These are phyloP conservation scores for Pyrochroa serraticornis DNA, from an alignment of 2,888 invertebrate species.

Conservation along the genomic window DNA sequence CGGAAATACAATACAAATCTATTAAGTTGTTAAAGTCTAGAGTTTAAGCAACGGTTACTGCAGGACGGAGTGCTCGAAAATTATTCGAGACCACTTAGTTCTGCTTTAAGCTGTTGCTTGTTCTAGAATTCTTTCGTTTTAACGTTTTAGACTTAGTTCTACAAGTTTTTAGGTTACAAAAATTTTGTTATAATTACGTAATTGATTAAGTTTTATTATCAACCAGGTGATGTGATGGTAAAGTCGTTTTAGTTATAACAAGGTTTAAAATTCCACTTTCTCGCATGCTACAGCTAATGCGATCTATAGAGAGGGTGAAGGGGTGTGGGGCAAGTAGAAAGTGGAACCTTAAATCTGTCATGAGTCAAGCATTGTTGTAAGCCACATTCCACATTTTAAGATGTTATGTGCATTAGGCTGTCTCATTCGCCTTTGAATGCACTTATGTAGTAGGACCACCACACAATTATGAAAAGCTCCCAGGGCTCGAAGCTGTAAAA, in stretches of 20 bases:
- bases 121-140: neutral
- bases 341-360: conserved; percentile 28
- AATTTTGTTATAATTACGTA: too few relatives aligned
- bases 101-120: neutral
- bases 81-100: neutral
- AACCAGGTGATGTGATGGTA: conserved; percentile 21
- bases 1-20: neutral
- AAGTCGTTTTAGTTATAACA: conserved; percentile 19
- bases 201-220: neutral
- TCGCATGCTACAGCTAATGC: neutral
- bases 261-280: neutral
- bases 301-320: neutral
- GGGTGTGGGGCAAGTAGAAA: conserved; percentile 5
- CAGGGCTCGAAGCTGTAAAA: conserved; percentile 54
- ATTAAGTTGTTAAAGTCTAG: neutral
- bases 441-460: conserved; percentile 51
- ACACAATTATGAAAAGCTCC: conserved; percentile 55
- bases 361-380: conserved; percentile 21
- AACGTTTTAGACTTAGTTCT: neutral
- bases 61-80: neutral
- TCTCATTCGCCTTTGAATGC: conserved; percentile 52
- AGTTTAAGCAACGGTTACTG: neutral
- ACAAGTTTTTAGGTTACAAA: too few relatives aligned
- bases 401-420: conserved; percentile 47
- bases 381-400: conserved; percentile 29